Evolutionary conservation across 2,113 vertebrate species (phyloP).

Genomic region (Pogona vitticeps): DNA sequence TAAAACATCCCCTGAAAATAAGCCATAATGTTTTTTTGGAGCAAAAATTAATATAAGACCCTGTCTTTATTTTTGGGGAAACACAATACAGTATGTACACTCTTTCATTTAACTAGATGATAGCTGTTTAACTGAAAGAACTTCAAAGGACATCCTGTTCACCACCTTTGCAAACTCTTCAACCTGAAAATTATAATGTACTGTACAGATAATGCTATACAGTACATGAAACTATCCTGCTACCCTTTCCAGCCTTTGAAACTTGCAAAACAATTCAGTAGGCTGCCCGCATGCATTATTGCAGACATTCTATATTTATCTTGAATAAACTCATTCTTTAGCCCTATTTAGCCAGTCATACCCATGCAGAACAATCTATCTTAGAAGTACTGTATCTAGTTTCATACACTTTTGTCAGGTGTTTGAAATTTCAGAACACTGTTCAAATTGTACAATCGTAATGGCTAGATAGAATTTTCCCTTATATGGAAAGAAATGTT

Average conservation of each 20-base stretch:
- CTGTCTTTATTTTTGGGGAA: too few relatives aligned
- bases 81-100: too few relatives aligned
- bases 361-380: not conserved
- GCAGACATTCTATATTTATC: not conserved
- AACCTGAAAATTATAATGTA: not conserved
- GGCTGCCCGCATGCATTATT: not conserved
- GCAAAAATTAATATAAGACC: too few relatives aligned
- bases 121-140: not conserved
- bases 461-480: slow-evolving; percentile 10
- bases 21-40: too few relatives aligned
- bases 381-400: not conserved
- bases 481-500: slow-evolving; percentile 22
- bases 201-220: not conserved
- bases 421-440: slow-evolving; percentile 43
- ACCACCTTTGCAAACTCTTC: not conserved
- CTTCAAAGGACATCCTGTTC: not conserved
- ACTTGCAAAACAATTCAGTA: not conserved
- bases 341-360: slow-evolving; percentile 18
- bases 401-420: slow-evolving; percentile 38
- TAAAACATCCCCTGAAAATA: too few relatives aligned
- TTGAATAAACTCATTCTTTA: slow-evolving; percentile 19
- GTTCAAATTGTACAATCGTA: slow-evolving; percentile 15
- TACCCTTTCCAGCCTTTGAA: not conserved
- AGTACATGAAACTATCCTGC: not conserved
- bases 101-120: not conserved